A percentile compares a stretch with the other conserved stretches of the same genome.
These are phyloP conservation scores for Leptobrachium leishanense DNA, from an alignment of 2,113 vertebrate genomes.

Conservation along the genomic window DNA sequence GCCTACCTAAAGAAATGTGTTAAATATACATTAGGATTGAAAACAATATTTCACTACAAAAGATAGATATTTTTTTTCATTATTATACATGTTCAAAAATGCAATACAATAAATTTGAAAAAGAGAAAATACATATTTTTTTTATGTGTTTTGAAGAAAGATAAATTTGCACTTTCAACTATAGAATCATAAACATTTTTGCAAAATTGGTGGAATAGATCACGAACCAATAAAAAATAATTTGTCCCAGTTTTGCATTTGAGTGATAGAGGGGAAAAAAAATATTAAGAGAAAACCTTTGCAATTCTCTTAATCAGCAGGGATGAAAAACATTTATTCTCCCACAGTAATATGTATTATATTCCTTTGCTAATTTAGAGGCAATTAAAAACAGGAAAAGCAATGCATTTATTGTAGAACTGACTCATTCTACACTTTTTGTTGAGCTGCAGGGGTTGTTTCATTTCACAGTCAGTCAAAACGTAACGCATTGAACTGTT, in stretches of 20 bases:
- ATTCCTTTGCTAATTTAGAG: constrained; percentile 60
- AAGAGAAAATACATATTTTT: too few relatives aligned
- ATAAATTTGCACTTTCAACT: too few relatives aligned
- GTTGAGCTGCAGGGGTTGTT: constrained; percentile 52
- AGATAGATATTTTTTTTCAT: too few relatives aligned
- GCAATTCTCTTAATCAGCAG: constrained; percentile 54
- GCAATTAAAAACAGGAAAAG: constrained; percentile 55
- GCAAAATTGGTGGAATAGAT: too few relatives aligned
- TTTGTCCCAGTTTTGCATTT: constrained; percentile 5
- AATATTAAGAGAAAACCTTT: constrained; percentile 54
- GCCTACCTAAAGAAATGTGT: too few relatives aligned
- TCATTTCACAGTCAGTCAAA: constrained; percentile 56
- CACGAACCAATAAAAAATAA: not conserved
- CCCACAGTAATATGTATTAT: constrained; percentile 57
- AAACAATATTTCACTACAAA: too few relatives aligned
- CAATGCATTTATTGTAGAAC: constrained; percentile 52
- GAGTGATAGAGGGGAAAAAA: constrained; percentile 17
- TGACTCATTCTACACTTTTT: constrained; percentile 55
- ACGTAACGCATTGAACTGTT: constrained; percentile 59
- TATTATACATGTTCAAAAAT: too few relatives aligned
- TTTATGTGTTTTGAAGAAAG: too few relatives aligned
- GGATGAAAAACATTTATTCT: constrained; percentile 58
- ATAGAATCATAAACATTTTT: too few relatives aligned
- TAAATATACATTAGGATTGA: too few relatives aligned
- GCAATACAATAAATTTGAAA: too few relatives aligned